These are phyloP conservation scores for Apus apus DNA, from an alignment of 2,113 vertebrate genomes.

Conservation along the genomic window DNA sequence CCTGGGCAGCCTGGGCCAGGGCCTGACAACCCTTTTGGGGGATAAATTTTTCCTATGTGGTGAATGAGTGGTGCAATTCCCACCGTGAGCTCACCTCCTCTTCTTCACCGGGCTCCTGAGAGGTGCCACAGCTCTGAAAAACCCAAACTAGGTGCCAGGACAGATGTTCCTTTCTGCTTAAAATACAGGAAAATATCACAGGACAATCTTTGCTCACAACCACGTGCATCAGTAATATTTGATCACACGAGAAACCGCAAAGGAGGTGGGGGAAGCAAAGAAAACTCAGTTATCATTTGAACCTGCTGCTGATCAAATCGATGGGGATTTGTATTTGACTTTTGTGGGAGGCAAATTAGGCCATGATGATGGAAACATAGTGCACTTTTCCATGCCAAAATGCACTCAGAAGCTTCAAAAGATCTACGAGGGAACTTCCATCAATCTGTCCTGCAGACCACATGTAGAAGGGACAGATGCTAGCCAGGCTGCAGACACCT, in stretches of 20 bases:
- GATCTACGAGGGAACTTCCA: background rate
- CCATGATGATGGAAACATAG: background rate
- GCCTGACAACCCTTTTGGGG: too few relatives aligned
- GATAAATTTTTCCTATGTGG: too few relatives aligned
- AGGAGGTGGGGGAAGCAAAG: background rate
- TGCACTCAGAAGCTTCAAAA: background rate
- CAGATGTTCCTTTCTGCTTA: background rate
- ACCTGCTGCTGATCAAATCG: background rate
- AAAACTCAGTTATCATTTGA: background rate
- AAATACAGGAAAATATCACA: background rate
- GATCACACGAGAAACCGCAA: background rate
- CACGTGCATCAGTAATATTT: fast-evolving
- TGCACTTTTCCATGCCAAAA: conserved; percentile 24
- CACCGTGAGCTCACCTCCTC: background rate
- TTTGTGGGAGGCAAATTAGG: background rate
- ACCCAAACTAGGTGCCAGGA: background rate
- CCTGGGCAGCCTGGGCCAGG: too few relatives aligned
- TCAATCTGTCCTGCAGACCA: conserved; percentile 26
- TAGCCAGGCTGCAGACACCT: conserved; percentile 33
- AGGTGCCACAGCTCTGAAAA: background rate
- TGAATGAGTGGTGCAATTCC: background rate
- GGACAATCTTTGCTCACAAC: background rate
- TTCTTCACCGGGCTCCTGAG: background rate
- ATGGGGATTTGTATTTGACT: background rate
- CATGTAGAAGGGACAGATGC: conserved; percentile 31